A percentile compares a stretch with the other conserved stretches of the same genome.
These are phyloP conservation scores for Ladona fulva DNA, from an alignment of 1,140 invertebrate species.

Conservation along the genomic window DNA sequence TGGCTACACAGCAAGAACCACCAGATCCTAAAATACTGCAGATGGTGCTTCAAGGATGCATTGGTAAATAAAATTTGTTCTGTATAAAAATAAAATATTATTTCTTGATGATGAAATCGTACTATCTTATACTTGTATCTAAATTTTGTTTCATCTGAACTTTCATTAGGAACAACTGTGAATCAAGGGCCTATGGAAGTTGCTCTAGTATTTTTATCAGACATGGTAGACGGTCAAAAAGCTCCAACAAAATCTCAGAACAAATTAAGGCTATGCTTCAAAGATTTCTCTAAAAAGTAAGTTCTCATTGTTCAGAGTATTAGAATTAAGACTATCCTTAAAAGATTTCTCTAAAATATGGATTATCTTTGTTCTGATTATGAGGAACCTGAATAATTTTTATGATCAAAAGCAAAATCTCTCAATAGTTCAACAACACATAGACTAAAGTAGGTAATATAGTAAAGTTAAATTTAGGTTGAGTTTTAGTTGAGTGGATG, in stretches of 20 bases:
- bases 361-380: too few relatives aligned
- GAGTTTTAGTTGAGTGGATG: too few relatives aligned
- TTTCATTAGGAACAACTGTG: slow-evolving; percentile 70
- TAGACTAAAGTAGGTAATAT: too few relatives aligned
- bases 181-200: slow-evolving; percentile 98
- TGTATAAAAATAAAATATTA: not conserved
- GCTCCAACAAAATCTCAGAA: slow-evolving; percentile 76
- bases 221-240: slow-evolving; percentile 63
- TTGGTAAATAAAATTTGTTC: slow-evolving; percentile 46
- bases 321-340: too few relatives aligned
- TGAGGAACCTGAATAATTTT: too few relatives aligned
- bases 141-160: too few relatives aligned
- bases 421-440: too few relatives aligned
- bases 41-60: slow-evolving; percentile 95
- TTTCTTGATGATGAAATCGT: too few relatives aligned
- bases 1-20: slow-evolving; percentile 81
- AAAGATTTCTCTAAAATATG: too few relatives aligned
- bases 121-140: too few relatives aligned
- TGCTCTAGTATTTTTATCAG: slow-evolving; percentile 81
- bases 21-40: slow-evolving; percentile 93
- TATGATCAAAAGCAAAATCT: too few relatives aligned
- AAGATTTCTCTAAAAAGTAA: slow-evolving; percentile 92
- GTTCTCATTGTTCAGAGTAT: slow-evolving; percentile 21
- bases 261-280: slow-evolving; percentile 88
- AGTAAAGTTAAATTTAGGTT: too few relatives aligned